Evolutionary conservation across 2,113 vertebrate species (phyloP).

Genomic region (Tetraodon nigroviridis): DNA sequence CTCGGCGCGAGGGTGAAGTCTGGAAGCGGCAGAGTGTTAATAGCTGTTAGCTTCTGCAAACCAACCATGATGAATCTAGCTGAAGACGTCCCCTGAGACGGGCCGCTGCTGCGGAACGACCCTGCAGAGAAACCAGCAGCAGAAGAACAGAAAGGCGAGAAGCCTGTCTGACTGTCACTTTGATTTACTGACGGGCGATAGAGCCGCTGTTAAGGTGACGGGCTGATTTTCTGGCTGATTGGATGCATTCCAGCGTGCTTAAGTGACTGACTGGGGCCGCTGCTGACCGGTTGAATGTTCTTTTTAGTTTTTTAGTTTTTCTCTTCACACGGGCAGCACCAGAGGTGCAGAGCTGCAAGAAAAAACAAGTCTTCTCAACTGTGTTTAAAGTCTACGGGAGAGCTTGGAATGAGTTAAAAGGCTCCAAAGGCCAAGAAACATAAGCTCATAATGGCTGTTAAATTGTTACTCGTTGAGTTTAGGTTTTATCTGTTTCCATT

Average conservation of each 20-base stretch:
- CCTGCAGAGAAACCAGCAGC: constrained; percentile 22
- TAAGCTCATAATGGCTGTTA: constrained; percentile 40
- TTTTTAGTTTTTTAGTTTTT: constrained; percentile 23
- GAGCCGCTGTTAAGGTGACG: constrained; percentile 56
- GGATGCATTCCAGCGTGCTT: constrained; percentile 46
- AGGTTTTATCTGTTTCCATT: constrained; percentile 56
- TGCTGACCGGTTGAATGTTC: constrained; percentile 35
- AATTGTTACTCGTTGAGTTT: constrained; percentile 53
- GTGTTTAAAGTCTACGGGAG: constrained; percentile 39
- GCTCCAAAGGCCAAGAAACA: constrained; percentile 41
- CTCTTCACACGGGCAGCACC: constrained; percentile 9
- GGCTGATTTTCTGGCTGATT: constrained; percentile 55
- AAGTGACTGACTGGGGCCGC: constrained; percentile 30
- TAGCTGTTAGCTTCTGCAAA: constrained; percentile 50
- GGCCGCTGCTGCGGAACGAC: constrained; percentile 30
- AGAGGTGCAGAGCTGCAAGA: neutral
- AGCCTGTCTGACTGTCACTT: constrained; percentile 38
- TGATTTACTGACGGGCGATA: constrained; percentile 53
- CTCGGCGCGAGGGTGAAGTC: too few relatives aligned
- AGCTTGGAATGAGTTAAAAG: constrained; percentile 32
- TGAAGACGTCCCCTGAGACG: constrained; percentile 36
- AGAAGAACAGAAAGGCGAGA: constrained; percentile 35
- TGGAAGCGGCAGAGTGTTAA: constrained; percentile 26
- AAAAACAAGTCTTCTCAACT: constrained; percentile 23
- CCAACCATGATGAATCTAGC: constrained; percentile 18